Base-by-base conservation (phyloP, 2,113 vertebrate species). In the Anguilla japonica region DNA sequence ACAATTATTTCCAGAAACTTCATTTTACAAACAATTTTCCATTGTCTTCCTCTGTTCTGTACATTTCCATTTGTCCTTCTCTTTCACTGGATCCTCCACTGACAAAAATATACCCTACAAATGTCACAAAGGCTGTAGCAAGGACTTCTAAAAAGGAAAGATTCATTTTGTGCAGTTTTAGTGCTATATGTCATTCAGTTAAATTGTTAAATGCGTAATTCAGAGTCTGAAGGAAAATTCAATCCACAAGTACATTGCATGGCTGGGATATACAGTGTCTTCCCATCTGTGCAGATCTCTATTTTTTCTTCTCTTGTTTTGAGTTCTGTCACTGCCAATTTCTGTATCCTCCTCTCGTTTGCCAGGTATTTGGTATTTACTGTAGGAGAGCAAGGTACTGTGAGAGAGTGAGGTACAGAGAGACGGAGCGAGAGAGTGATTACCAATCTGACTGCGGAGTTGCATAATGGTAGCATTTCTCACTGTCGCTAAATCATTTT, bases 401-500 rank as follows among this genome's bases (percentile, higher is more conserved):
- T 71, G 63, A n/a, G 20, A 71, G 63, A 22, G 26, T 60, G 57
- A 60, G 57, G 71, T n/a, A 39, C 0, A 79, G 75, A 39, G 75
- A 39, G 75, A 79, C 0, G 0, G 75, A 79, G 60, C 0, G 22
- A 34, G 71, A 14, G 16, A 9, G 53, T 80, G 84, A 85, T 85
- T 41, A 86, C 56, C 46, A 53, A 41, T 79, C 71, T 53, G 15
- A 81, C 78, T 86, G 67, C 50, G 56, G 16, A 29, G 50, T 86
- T 81, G 34, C 79, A 60, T 86, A 86, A 85, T 9, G 22, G 26
- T 82, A 29, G 22, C 26, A 81, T 81, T 79, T 86, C 14, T 81
- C 39, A 3, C 9, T 60, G 41, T 86, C 41, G 0, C 56, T 71
- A 13, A 16, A 0, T 1, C 46, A 60, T 60, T 18, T 40, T 20